Percentiles rank a stretch among this genome's conserved stretches.
Evolutionary conservation across 2,888 invertebrate species (phyloP).

Genomic region (Drosophila prolongata): DNA sequence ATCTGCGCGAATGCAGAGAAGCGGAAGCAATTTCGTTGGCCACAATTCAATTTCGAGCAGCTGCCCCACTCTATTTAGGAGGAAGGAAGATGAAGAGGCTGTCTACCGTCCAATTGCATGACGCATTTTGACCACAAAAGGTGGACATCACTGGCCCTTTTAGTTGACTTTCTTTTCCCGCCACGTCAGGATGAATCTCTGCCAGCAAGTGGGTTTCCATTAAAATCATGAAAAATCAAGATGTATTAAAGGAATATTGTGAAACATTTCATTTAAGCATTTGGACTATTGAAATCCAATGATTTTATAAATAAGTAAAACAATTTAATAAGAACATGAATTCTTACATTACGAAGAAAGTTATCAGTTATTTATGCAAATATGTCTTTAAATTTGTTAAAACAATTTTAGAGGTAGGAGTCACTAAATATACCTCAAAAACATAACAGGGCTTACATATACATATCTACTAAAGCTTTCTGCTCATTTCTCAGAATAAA

Average conservation of each 20-base stretch:
- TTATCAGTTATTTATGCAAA: too few relatives aligned
- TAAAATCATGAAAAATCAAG: not conserved
- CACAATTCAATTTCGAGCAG: slow-evolving; percentile 28
- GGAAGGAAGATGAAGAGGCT: not conserved
- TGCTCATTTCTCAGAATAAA: too few relatives aligned
- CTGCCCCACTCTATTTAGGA: slow-evolving; percentile 8
- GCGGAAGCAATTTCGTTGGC: slow-evolving; percentile 37
- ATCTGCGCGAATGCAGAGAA: slow-evolving; percentile 20
- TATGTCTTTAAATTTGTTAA: too few relatives aligned
- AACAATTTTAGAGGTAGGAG: too few relatives aligned
- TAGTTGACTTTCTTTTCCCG: not conserved
- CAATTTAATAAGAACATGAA: too few relatives aligned
- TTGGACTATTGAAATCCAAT: too few relatives aligned
- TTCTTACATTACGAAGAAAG: too few relatives aligned
- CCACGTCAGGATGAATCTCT: slow-evolving; percentile 25
- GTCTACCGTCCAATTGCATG: slow-evolving; percentile 1
- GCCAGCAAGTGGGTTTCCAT: slow-evolving; percentile 8
- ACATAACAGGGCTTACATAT: too few relatives aligned
- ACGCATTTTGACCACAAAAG: slow-evolving; percentile 6
- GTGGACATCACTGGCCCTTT: not conserved
- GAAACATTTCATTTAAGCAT: too few relatives aligned
- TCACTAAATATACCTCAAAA: too few relatives aligned
- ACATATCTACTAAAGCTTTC: too few relatives aligned
- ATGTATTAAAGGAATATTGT: not conserved
- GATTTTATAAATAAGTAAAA: too few relatives aligned